Percentiles rank a stretch among this genome's conserved stretches.
These are phyloP conservation scores for Rugalucina vietnamica DNA, from an alignment of 2,888 invertebrate genomes.

Conservation along the genomic window DNA sequence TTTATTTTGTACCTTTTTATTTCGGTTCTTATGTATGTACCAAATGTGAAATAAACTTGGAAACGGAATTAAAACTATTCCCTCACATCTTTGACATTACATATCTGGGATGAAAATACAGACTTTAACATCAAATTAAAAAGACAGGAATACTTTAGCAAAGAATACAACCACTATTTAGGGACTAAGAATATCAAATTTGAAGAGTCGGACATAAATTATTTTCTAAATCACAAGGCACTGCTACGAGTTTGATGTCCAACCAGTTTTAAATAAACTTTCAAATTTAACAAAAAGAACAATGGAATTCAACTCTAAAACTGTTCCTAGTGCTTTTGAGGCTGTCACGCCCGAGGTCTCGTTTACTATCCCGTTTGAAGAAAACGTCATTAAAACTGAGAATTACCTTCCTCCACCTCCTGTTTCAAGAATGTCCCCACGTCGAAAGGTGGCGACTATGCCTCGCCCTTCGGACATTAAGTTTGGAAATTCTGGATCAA, in stretches of 20 bases:
- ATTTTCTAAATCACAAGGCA: background rate
- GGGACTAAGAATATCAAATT: background rate
- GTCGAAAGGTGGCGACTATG: background rate
- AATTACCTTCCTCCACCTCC: background rate
- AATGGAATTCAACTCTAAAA: too few species aligned
- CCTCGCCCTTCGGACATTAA: background rate
- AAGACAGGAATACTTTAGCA: background rate
- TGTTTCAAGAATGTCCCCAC: background rate
- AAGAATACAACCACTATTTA: background rate
- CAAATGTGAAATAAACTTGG: background rate
- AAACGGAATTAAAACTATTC: background rate
- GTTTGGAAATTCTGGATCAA: background rate
- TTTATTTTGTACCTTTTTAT: too few species aligned
- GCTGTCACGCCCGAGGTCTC: background rate
- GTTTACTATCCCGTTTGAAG: background rate
- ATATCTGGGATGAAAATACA: background rate
- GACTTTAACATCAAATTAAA: background rate
- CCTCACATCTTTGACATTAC: background rate
- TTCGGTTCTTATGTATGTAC: background rate
- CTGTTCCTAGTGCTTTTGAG: background rate
- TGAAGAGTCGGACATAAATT: background rate
- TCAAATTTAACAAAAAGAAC: too few species aligned
- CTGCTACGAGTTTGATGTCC: background rate
- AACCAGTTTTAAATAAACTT: background rate
- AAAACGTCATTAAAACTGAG: background rate